phyloP scores from a whole-genome alignment of 2,797 vertebrate species.

The Enteromius unitaeniatus region DNA sequence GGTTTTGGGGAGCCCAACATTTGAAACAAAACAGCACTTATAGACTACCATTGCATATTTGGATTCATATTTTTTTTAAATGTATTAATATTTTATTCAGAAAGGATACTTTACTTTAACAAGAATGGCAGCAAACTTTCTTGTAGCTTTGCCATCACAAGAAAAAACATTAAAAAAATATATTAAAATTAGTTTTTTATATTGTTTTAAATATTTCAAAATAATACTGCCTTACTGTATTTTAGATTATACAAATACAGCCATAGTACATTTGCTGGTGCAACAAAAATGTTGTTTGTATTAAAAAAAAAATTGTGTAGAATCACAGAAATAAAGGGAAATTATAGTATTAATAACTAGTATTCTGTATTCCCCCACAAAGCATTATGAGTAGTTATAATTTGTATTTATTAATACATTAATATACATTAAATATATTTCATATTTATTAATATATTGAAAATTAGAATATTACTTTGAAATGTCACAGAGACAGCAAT shows the following conservation, averaged over 20 bases:
- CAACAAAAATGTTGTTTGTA: not conserved
- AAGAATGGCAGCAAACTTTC: not conserved
- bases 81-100: not conserved
- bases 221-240: not conserved
- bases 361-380: not conserved
- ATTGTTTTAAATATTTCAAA: not conserved
- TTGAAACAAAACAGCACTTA: constrained; percentile 1
- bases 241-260: not conserved
- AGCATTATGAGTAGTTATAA: not conserved
- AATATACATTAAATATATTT: too few relatives aligned
- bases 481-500: not conserved
- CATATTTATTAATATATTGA: not conserved
- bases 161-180: not conserved
- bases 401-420: not conserved
- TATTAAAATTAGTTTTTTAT: not conserved
- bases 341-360: not conserved
- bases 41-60: not conserved
- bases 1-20: not conserved
- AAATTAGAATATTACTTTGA: not conserved
- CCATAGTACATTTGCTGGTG: not conserved
- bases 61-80: not conserved
- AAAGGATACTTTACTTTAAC: not conserved
- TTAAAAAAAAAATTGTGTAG: not conserved
- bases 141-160: not conserved
- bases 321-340: not conserved